phyloP scores from a whole-genome alignment of 2,888 invertebrate genomes.

The Argyresthia goedartella region DNA sequence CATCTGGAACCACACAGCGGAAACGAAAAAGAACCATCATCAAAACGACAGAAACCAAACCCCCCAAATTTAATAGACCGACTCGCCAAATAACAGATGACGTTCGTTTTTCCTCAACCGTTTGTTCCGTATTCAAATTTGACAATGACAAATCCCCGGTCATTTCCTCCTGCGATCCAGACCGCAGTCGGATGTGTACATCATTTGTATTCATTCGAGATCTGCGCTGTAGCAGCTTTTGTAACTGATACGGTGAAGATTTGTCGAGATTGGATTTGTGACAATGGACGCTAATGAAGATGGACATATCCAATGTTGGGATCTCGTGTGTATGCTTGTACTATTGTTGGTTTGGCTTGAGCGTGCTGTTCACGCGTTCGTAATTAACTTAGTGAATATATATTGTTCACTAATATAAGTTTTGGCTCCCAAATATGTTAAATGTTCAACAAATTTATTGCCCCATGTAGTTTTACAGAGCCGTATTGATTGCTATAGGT shows the following conservation, averaged over 20 bases:
- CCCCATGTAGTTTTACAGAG: too few species aligned
- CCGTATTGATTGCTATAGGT: too few species aligned
- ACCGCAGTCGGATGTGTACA: slow-evolving; percentile 44
- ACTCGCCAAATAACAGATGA: slow-evolving; percentile 43
- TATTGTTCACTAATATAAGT: too few species aligned
- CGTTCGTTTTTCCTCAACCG: slow-evolving; percentile 60
- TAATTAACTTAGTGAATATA: too few species aligned
- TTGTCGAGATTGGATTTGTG: slow-evolving; percentile 18
- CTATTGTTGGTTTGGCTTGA: too few species aligned
- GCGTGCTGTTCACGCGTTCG: too few species aligned
- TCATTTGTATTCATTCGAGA: slow-evolving; percentile 56
- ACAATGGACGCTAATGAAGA: not conserved
- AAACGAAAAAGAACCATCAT: too few species aligned
- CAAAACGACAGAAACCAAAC: not conserved
- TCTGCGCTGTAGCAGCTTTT: not conserved
- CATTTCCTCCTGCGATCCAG: slow-evolving; percentile 49
- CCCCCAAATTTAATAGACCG: slow-evolving; percentile 2
- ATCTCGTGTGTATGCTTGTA: too few species aligned
- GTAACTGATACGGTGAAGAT: too few species aligned
- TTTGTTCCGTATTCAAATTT: slow-evolving; percentile 60
- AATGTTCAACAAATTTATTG: too few species aligned
- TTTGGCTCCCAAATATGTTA: too few species aligned
- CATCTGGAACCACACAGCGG: too few species aligned
- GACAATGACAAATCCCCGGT: slow-evolving; percentile 64
- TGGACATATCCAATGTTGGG: not conserved